These are phyloP conservation scores for Chaitophorus viminalis DNA, from an alignment of 2,888 invertebrate species.

Conservation along the genomic window DNA sequence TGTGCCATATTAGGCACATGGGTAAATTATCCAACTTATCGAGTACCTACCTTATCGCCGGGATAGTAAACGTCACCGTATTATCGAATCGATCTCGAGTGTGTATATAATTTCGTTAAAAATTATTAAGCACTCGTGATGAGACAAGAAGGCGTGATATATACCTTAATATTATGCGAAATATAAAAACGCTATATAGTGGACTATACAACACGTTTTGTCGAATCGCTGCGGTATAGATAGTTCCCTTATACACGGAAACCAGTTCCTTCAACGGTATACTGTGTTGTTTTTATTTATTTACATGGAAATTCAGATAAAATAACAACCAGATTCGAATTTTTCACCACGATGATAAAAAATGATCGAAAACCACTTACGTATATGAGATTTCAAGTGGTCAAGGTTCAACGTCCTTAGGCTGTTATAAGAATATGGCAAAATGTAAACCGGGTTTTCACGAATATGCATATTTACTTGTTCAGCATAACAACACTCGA, in stretches of 20 bases:
- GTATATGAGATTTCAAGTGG: slow-evolving; percentile 33
- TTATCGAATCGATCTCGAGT: not conserved
- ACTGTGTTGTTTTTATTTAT: slow-evolving; percentile 40
- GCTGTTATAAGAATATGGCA: slow-evolving; percentile 36
- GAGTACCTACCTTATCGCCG: not conserved
- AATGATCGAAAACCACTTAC: slow-evolving; percentile 40
- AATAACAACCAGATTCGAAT: slow-evolving; percentile 26
- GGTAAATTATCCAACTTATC: not conserved
- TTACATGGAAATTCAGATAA: not conserved
- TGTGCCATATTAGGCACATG: not conserved
- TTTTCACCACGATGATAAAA: slow-evolving; percentile 6
- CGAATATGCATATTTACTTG: not conserved
- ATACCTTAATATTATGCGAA: not conserved
- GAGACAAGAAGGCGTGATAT: not conserved
- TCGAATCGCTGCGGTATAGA: not conserved
- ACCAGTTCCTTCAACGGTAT: slow-evolving; percentile 23
- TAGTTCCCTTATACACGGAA: slow-evolving; percentile 3
- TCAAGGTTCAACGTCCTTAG: slow-evolving; percentile 47
- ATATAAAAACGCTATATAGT: not conserved
- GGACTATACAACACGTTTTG: not conserved
- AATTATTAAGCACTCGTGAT: not conserved
- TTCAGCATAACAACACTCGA: not conserved
- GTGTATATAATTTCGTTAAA: not conserved
- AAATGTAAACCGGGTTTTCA: slow-evolving; percentile 55
- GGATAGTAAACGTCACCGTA: not conserved